Base-by-base conservation (phyloP, 2,888 invertebrate genomes). In the Drepana falcataria region DNA sequence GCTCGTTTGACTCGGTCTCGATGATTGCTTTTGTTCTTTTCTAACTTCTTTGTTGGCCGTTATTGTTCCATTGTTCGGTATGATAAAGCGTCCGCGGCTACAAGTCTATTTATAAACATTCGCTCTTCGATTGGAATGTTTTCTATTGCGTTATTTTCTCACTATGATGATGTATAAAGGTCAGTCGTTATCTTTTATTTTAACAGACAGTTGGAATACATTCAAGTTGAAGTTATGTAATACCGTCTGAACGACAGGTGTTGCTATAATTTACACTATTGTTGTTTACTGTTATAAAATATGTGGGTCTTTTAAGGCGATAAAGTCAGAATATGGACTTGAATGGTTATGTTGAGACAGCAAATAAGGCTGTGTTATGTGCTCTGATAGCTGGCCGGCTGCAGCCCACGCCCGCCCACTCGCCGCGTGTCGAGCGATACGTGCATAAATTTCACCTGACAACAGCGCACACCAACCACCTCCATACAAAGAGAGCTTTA, bases 11-110 rank as follows among this genome's bases (percentile, higher is more conserved):
- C 78, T 81, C 68, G 69, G 76, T 72, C 67, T 63, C 69, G 68
- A 74, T 84, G 79, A 83, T 84, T 84, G 81, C 80, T 81, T 85
- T 85, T 85, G 83, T 85, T 84, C 76, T 79, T 84, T 84, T 81
- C 81, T 83, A 80, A 83, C 82, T 82, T 83, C 83, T 85, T 87
- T 85, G 83, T 85, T 79, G 75, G 73, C 75, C 68, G 71, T 80
- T 80, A 83, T 83, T 83, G 83, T 86, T 85, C 84, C 79, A 84
- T 87, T 87, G 85, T 87, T 85, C 77, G 59, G 72, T 68, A 68
- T 75, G 75, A 80, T 83, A 78, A 80, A 80, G 72, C 75, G 71
- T 66, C 71, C 72, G 75, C 70, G 67, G 66, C 63, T 69, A 71
- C 69, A 71, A 72, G 66, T 66, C 68, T 83, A 80, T 86, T 85